phyloP scores from a whole-genome alignment of 2,797 vertebrate genomes.

The Malacoctenus gilli region DNA sequence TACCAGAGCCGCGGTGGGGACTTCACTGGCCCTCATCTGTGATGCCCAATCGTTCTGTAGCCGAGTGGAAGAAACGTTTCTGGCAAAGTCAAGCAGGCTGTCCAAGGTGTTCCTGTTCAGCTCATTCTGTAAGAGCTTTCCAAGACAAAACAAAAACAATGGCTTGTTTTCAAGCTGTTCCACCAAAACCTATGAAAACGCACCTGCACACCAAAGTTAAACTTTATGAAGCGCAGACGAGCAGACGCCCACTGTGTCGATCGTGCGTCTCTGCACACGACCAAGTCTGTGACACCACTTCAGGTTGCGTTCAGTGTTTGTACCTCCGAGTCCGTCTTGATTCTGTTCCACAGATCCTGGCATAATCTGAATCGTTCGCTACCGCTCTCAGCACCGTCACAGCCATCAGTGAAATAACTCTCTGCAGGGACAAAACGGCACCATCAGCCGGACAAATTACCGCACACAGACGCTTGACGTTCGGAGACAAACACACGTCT shows the following conservation, averaged over 20 bases:
- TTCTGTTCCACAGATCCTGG: constrained; percentile 86
- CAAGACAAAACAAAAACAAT: constrained; percentile 7
- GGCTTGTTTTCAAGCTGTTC: too few relatives aligned
- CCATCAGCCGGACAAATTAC: too few relatives aligned
- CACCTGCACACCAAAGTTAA: too few relatives aligned
- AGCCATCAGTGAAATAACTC: constrained; percentile 78
- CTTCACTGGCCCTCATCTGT: constrained; percentile 89
- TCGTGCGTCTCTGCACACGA: too few relatives aligned
- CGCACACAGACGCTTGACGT: too few relatives aligned
- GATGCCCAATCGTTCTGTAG: constrained; percentile 84
- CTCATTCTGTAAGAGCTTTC: constrained; percentile 88
- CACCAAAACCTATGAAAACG: too few relatives aligned
- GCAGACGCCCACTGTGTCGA: too few relatives aligned
- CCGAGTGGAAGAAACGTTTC: constrained; percentile 79
- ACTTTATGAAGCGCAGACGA: too few relatives aligned
- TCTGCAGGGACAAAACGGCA: constrained; percentile 62
- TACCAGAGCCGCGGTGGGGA: constrained; percentile 92
- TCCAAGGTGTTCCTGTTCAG: constrained; percentile 92
- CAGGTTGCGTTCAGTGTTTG: too few relatives aligned
- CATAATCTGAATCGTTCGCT: constrained; percentile 83
- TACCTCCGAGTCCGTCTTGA: constrained; percentile 87
- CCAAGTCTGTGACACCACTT: too few relatives aligned
- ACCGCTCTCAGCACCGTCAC: constrained; percentile 73
- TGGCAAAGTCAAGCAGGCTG: constrained; percentile 87
- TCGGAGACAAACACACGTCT: constrained; percentile 37